These are phyloP conservation scores for Ariopsis seemanni DNA, from an alignment of 2,113 vertebrate species.

Conservation along the genomic window DNA sequence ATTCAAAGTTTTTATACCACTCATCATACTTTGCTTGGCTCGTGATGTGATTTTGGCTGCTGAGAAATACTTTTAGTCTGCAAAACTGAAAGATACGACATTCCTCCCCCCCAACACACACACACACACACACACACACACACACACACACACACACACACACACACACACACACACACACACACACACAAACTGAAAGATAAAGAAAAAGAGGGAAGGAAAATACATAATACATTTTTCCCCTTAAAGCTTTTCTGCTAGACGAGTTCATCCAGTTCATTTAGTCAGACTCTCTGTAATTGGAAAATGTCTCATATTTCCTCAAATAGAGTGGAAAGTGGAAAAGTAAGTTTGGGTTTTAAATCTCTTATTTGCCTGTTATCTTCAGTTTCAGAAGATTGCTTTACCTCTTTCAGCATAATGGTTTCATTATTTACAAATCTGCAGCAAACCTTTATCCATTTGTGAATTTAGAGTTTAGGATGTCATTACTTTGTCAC, in stretches of 20 bases:
- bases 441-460: background rate
- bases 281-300: background rate
- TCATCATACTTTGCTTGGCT: constrained; percentile 34
- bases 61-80: constrained; percentile 27
- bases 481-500: background rate
- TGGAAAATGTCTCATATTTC: background rate
- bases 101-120: background rate
- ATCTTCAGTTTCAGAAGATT: background rate
- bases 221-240: background rate
- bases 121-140: background rate
- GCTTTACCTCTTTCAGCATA: background rate
- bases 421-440: background rate
- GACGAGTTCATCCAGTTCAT: background rate
- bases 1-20: constrained; percentile 8
- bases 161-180: background rate
- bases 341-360: background rate
- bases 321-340: background rate
- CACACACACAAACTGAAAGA: background rate
- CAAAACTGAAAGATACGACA: constrained; percentile 15
- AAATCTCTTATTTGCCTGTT: background rate
- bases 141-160: background rate
- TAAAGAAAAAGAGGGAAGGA: background rate
- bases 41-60: constrained; percentile 3
- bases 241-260: background rate
- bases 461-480: background rate